phyloP scores from a whole-genome alignment of 2,113 vertebrate species.

The Paradisaea rubra region DNA sequence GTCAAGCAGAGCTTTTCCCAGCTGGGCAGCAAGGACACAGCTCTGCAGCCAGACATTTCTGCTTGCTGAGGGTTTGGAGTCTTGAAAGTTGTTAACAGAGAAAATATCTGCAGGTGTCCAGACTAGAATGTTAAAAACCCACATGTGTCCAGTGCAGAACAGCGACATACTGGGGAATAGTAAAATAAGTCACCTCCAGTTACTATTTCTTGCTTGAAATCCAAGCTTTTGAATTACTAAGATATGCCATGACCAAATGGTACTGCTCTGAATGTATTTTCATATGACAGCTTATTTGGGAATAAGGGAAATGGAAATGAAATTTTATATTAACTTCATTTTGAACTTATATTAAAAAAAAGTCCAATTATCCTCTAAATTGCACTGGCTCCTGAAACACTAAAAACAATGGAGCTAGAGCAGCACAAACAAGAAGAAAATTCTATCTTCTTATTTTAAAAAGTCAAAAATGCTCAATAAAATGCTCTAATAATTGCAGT shows the following conservation, averaged over 20 bases:
- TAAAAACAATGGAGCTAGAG: background rate
- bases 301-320: background rate
- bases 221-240: background rate
- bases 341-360: background rate
- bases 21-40: background rate
- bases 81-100: background rate
- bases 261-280: background rate
- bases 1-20: background rate
- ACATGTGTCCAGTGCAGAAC: background rate
- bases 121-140: background rate
- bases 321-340: background rate
- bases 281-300: background rate
- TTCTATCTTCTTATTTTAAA: background rate
- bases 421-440: background rate
- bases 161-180: background rate
- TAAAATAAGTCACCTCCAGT: background rate
- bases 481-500: background rate
- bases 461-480: background rate
- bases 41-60: background rate
- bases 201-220: background rate
- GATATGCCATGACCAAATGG: background rate
- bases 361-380: background rate
- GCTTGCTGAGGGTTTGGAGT: background rate
- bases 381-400: background rate
- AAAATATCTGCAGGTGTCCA: background rate